Percentiles rank a stretch among this genome's conserved stretches.
phyloP scores from a whole-genome alignment of 37 sponge, comb jelly and placozoan species.

The Halisarca cf. caerulea region DNA sequence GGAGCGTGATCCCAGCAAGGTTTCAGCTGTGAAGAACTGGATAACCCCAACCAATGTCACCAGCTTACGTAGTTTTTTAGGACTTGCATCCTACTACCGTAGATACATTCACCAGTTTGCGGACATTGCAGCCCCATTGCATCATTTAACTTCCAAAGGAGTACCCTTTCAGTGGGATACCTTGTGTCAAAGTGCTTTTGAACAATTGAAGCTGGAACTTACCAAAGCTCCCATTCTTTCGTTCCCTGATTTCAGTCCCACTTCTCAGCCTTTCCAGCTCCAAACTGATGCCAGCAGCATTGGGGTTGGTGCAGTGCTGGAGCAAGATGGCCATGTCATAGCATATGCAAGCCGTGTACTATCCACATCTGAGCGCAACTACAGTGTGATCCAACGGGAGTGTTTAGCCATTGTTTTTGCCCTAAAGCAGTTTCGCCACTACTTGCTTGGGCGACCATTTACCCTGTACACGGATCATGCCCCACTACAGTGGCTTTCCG shows the following conservation, averaged over 20 bases:
- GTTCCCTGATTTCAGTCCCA: not conserved
- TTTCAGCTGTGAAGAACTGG: too few species aligned
- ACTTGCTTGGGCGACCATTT: not conserved
- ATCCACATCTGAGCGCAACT: not conserved
- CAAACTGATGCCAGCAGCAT: not conserved
- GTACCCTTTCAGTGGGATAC: not conserved
- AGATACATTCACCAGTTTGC: not conserved
- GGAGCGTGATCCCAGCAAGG: too few species aligned
- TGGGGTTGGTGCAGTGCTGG: not conserved
- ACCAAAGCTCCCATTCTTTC: not conserved
- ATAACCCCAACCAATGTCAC: too few species aligned
- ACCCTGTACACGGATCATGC: not conserved
- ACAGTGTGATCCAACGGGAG: not conserved
- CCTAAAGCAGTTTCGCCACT: not conserved
- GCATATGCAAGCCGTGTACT: conserved; percentile 1
- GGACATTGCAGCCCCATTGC: not conserved
- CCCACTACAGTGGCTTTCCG: not conserved
- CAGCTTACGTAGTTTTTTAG: too few species aligned
- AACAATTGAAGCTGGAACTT: not conserved
- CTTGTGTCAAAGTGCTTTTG: not conserved
- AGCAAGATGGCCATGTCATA: conserved; percentile 3
- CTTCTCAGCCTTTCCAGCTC: not conserved
- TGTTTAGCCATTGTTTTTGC: not conserved
- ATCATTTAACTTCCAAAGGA: not conserved
- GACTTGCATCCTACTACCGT: too few species aligned